Percentiles rank a stretch among this genome's conserved stretches.
These are phyloP conservation scores for Drosophila albomicans DNA, from an alignment of 1,140 invertebrate species.

Conservation along the genomic window DNA sequence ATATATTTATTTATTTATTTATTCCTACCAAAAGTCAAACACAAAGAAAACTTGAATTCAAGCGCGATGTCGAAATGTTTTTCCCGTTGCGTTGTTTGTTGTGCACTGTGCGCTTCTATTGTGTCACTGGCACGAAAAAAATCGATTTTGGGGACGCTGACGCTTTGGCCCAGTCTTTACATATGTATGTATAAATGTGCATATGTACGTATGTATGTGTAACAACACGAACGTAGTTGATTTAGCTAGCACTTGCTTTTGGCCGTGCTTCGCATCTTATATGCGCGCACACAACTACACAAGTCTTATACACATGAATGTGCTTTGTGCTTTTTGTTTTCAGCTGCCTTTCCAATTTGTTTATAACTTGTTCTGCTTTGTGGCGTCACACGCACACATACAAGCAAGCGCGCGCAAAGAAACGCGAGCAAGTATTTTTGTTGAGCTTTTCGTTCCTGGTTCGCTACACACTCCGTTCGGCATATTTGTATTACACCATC, in stretches of 20 bases:
- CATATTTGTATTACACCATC: constrained; percentile 2
- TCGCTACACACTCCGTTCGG: constrained; percentile 37
- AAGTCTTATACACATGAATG: neutral
- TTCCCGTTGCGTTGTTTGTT: constrained; percentile 13
- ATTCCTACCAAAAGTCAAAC: constrained; percentile 12
- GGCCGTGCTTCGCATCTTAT: constrained; percentile 38
- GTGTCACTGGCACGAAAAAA: constrained; percentile 70
- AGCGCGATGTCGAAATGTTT: constrained; percentile 1
- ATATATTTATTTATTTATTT: neutral
- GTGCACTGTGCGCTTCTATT: constrained; percentile 46
- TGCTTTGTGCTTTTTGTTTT: constrained; percentile 55
- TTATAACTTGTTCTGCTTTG: constrained; percentile 79
- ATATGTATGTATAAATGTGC: constrained; percentile 11
- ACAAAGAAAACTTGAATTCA: constrained; percentile 4
- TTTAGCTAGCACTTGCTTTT: constrained; percentile 51
- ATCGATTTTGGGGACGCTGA: constrained; percentile 71
- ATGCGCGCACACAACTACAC: constrained; percentile 7
- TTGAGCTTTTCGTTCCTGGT: constrained; percentile 57
- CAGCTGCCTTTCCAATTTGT: constrained; percentile 76
- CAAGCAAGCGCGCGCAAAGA: neutral
- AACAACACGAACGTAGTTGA: constrained; percentile 34
- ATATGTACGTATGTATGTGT: neutral
- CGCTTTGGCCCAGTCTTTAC: constrained; percentile 62
- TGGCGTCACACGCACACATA: constrained; percentile 19
- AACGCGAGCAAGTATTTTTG: constrained; percentile 21